Evolutionary conservation across 1,140 invertebrate genomes (phyloP), one percentile per base, ranked within the genome.

Genomic region (Homarus americanus): DNA sequence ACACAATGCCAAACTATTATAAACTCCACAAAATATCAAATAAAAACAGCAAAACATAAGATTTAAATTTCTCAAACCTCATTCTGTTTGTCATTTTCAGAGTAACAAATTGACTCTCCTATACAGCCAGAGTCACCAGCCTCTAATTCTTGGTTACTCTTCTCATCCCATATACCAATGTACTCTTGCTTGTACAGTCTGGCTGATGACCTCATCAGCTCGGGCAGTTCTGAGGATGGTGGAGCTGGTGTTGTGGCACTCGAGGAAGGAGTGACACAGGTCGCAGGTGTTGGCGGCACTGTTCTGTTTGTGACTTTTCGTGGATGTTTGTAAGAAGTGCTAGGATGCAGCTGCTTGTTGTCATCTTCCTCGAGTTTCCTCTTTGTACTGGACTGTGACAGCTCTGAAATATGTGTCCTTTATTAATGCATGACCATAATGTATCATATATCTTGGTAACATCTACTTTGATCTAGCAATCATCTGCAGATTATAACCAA

Each of bases 351-450:
- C 0, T 28, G 49, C 17, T 28, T 80, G 41, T 53, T 49, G n/a
- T 80, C 78, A 28, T 80, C 78, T 44, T 80, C 78, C 38, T 28
- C 17, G 32, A 10, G 44, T 28, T 80, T 80, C 41, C 78, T 80
- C 78, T 80, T 80, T 32, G 44, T 24, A 49, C 36, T 38, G 17
- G 44, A 44, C n/a, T 80, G 78, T n/a, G 28, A 15, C 7, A 80
- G 49, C 28, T 80, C 78, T 80, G 78, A 44, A 80, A 49, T 53
- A 24, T 63, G 24, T 63, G 58, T 63, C 58, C 15, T 63, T 24
- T 49, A n/a, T n/a, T n/a, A n/a, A n/a, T n/a, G n/a, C n/a, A n/a
- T 49, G 44, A 49, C 15, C 44, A 49, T 49, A 49, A 49, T 49
- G 15, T 10, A 10, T 10, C 44, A 49, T 49, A 15, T 49, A 49